phyloP scores from a whole-genome alignment of 2,888 invertebrate species.

The Plagiodera versicolora region DNA sequence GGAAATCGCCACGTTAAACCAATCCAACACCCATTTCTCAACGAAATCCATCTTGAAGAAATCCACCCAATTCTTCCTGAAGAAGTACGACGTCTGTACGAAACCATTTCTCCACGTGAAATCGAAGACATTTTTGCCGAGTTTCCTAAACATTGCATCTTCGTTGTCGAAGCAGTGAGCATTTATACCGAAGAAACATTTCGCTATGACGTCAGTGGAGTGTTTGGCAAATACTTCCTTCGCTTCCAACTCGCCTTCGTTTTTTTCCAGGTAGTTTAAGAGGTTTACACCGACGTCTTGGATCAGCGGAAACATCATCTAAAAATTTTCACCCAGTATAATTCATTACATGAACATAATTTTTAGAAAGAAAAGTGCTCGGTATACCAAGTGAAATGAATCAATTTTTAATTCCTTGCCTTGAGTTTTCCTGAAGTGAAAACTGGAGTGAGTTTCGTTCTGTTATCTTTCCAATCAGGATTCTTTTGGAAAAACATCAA shows the following conservation, averaged over 20 bases:
- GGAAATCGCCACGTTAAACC: constrained; percentile 43
- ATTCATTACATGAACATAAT: background rate
- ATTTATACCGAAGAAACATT: constrained; percentile 54
- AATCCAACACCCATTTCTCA: constrained; percentile 36
- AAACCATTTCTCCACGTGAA: constrained; percentile 41
- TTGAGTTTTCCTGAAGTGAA: constrained; percentile 61
- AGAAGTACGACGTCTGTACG: constrained; percentile 38
- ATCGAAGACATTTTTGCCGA: constrained; percentile 46
- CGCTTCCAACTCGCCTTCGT: constrained; percentile 35
- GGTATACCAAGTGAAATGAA: no score
- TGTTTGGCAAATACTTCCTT: constrained; percentile 50
- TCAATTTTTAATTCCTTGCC: constrained; percentile 23
- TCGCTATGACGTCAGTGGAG: constrained; percentile 55
- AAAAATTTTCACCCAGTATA: background rate
- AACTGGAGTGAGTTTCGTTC: constrained; percentile 58
- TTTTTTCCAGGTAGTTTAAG: background rate
- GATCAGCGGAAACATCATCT: constrained; percentile 56
- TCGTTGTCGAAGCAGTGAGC: constrained; percentile 49
- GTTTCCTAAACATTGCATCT: constrained; percentile 48
- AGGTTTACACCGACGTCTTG: constrained; percentile 22
- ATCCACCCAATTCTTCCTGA: constrained; percentile 37
- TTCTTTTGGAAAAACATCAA: constrained; percentile 55
- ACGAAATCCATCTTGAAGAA: constrained; percentile 41
- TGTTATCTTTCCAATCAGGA: constrained; percentile 58
- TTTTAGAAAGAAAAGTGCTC: no score